These are phyloP conservation scores for Antheraea yamamai DNA, from an alignment of 2,888 invertebrate species.

Conservation along the genomic window DNA sequence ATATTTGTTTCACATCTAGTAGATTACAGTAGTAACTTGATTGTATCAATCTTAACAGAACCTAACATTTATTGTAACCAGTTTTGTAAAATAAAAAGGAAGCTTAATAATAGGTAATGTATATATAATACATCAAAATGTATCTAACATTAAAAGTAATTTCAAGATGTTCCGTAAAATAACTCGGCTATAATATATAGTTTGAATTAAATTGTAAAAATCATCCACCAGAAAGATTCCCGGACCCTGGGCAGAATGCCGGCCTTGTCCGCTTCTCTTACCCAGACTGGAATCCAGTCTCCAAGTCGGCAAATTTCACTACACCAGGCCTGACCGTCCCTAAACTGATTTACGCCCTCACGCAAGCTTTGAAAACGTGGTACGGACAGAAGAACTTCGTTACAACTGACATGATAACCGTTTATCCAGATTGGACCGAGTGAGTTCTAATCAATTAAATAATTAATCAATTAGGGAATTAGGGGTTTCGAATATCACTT, in stretches of 20 bases:
- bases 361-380: slow-evolving; percentile 45
- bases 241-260: slow-evolving; percentile 50
- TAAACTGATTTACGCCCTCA: slow-evolving; percentile 48
- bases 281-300: slow-evolving; percentile 48
- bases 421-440: slow-evolving; percentile 45
- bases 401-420: slow-evolving; percentile 38
- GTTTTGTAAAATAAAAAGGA: too few species aligned
- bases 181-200: too few species aligned
- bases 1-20: too few species aligned
- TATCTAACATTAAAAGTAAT: too few species aligned
- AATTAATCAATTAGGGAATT: neutral
- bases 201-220: too few species aligned
- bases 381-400: slow-evolving; percentile 46
- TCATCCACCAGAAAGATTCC: slow-evolving; percentile 48
- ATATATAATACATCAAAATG: too few species aligned
- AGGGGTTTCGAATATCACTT: neutral
- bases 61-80: too few species aligned
- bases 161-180: too few species aligned
- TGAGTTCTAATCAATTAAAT: slow-evolving; percentile 34
- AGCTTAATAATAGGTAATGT: too few species aligned
- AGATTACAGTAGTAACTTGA: too few species aligned
- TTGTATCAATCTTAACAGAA: too few species aligned
- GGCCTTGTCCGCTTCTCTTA: slow-evolving; percentile 47
- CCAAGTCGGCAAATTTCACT: slow-evolving; percentile 24
- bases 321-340: slow-evolving; percentile 34